Percentiles rank a stretch among this genome's conserved stretches.
These are phyloP conservation scores for Andrena minutula DNA, from an alignment of 2,888 invertebrate species.

Conservation along the genomic window DNA sequence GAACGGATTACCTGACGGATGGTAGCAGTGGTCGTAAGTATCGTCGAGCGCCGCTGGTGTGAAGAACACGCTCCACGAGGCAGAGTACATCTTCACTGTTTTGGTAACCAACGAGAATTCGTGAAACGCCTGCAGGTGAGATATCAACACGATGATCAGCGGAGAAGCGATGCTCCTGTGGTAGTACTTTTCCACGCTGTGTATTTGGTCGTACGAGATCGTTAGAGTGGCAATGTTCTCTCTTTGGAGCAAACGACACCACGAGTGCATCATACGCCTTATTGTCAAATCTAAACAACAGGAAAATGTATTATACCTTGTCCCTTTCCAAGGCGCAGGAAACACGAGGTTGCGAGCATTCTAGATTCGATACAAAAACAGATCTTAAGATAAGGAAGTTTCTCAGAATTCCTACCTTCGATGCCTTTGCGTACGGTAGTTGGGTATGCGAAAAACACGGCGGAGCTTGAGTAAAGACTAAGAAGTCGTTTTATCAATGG, in stretches of 20 bases:
- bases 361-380: not conserved
- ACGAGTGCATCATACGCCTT: constrained; percentile 17
- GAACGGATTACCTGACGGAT: constrained; percentile 67
- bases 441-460: constrained; percentile 39
- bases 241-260: constrained; percentile 34
- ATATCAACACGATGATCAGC: constrained; percentile 57
- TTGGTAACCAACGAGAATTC: constrained; percentile 51
- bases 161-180: constrained; percentile 48
- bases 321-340: too few species aligned
- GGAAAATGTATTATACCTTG: not conserved
- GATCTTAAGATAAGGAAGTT: not conserved
- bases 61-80: constrained; percentile 73
- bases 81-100: constrained; percentile 60
- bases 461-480: constrained; percentile 35
- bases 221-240: constrained; percentile 31
- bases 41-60: not conserved
- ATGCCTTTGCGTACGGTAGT: not conserved
- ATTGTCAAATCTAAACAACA: constrained; percentile 29
- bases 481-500: constrained; percentile 42
- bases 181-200: not conserved
- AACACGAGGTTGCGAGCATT: too few species aligned
- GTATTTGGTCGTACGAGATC: constrained; percentile 16
- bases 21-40: constrained; percentile 49
- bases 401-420: constrained; percentile 17
- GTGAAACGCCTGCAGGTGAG: not conserved